Percentiles rank a stretch among this genome's conserved stretches.
Conservation (phyloP, 2,888 invertebrate species). For the Dryadula phaetusa region DNA sequence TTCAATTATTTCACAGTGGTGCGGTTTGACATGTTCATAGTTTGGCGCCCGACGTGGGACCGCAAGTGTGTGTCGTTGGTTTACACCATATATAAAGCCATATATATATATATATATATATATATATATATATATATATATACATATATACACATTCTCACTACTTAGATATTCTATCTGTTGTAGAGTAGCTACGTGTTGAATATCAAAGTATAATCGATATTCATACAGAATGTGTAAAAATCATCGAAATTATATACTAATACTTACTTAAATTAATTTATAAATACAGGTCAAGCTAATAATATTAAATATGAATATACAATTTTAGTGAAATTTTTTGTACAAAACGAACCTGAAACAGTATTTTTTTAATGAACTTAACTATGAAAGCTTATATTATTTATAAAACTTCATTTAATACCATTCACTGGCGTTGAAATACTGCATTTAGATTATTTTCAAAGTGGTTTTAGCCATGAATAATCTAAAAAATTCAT, state of each 20-base stretch:
- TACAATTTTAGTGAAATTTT: neutral
- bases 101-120: neutral
- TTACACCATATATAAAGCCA: conserved; percentile 6
- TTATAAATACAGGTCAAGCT: too few relatives aligned
- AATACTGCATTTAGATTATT: conserved; percentile 21
- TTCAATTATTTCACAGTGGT: conserved; percentile 20
- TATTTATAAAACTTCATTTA: conserved; percentile 18
- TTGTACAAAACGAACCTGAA: neutral
- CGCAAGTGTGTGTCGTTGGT: conserved; percentile 29
- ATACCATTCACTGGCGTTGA: conserved; percentile 21
- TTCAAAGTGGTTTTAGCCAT: conserved; percentile 12
- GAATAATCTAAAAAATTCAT: conserved; percentile 19
- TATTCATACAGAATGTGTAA: too few relatives aligned
- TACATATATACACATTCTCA: neutral
- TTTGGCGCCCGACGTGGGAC: conserved; percentile 44
- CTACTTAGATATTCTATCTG: too few relatives aligned
- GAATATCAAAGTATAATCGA: too few relatives aligned
- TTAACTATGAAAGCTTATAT: conserved; percentile 9
- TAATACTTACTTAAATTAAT: too few relatives aligned
- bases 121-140: neutral
- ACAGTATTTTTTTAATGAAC: conserved; percentile 18
- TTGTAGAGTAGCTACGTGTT: too few relatives aligned
- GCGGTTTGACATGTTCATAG: conserved; percentile 33
- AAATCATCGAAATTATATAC: too few relatives aligned
- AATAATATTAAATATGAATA: neutral